A percentile compares a stretch with the other conserved stretches of the same genome.
Conservation (phyloP, 1,140 invertebrate genomes). For the Neodiprion fabricii region DNA sequence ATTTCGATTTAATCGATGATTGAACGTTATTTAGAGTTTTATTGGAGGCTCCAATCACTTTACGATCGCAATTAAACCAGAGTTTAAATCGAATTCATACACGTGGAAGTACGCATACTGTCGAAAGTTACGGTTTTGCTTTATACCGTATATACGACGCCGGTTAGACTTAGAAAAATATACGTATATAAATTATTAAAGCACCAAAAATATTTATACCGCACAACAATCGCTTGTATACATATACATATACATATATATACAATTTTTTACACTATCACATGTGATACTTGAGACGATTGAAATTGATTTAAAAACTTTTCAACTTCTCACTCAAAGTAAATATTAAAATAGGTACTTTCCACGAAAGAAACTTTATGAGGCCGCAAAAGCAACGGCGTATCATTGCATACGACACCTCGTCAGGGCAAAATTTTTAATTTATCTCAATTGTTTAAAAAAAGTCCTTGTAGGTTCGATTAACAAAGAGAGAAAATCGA, state of each 20-base stretch:
- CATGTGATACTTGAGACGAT: neutral
- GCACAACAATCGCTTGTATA: neutral
- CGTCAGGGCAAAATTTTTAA: neutral
- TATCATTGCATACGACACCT: neutral
- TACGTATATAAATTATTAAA: neutral
- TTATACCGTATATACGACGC: neutral
- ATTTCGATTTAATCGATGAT: slow-evolving; percentile 28
- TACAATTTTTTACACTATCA: neutral
- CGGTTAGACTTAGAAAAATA: neutral
- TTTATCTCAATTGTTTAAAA: neutral
- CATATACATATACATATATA: too few relatives aligned
- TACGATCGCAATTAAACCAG: neutral
- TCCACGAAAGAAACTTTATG: neutral
- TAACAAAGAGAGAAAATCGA: slow-evolving; percentile 17
- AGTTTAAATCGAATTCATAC: neutral
- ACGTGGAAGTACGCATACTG: neutral
- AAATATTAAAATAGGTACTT: neutral
- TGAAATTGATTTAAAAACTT: neutral
- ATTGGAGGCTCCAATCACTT: neutral
- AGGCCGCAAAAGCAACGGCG: neutral
- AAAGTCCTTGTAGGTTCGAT: neutral
- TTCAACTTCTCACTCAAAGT: neutral
- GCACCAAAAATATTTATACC: slow-evolving; percentile 5
- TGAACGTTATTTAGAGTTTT: neutral
- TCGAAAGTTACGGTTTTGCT: neutral